Percentiles rank a stretch among this genome's conserved stretches.
Evolutionary conservation across 2,888 invertebrate genomes (phyloP).

Genomic region (Oxytorus armatus): DNA sequence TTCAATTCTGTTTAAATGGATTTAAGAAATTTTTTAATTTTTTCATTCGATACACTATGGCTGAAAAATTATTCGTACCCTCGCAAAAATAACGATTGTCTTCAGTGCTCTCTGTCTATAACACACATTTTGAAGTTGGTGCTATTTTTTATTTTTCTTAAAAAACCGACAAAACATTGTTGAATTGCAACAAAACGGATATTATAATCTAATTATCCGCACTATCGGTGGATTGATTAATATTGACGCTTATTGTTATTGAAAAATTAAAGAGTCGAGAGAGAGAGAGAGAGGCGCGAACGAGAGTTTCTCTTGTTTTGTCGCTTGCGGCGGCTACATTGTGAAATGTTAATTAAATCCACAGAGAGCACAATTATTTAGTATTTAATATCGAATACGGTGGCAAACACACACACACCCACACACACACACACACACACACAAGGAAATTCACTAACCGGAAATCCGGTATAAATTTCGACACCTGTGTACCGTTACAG

Average conservation of each 20-base stretch:
- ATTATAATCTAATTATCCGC: too few relatives aligned
- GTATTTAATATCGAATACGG: not conserved
- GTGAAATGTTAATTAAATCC: not conserved
- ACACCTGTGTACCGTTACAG: not conserved
- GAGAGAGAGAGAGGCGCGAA: not conserved
- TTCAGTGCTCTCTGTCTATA: not conserved
- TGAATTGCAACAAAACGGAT: too few relatives aligned
- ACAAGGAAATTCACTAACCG: constrained; percentile 29
- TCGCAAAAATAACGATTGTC: constrained; percentile 41
- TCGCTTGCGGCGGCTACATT: not conserved
- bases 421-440: too few relatives aligned
- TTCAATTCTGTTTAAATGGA: constrained; percentile 2
- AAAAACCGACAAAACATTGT: too few relatives aligned
- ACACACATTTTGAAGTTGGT: not conserved
- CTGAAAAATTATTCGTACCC: constrained; percentile 40
- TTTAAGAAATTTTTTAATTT: not conserved
- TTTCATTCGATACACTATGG: constrained; percentile 1
- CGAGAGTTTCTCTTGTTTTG: not conserved
- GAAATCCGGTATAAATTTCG: constrained; percentile 18
- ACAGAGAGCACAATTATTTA: not conserved
- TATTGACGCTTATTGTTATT: constrained; percentile 40
- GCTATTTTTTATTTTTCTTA: not conserved
- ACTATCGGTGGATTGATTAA: constrained; percentile 28
- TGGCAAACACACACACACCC: too few relatives aligned
- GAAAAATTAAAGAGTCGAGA: constrained; percentile 4